These are phyloP conservation scores for Cerastis rubricosa DNA, from an alignment of 2,888 invertebrate genomes.

Conservation along the genomic window DNA sequence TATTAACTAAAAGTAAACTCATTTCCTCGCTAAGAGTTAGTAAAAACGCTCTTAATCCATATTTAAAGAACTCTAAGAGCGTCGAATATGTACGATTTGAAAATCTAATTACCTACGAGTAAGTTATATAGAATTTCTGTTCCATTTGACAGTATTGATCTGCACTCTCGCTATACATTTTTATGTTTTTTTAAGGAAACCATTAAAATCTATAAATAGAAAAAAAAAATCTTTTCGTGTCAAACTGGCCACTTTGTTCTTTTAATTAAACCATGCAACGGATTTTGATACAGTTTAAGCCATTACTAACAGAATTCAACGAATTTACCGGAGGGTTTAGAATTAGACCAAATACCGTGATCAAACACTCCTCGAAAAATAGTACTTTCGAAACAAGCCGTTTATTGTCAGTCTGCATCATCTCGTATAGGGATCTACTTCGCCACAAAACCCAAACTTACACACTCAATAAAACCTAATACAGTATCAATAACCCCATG, in stretches of 20 bases:
- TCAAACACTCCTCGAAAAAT: neutral
- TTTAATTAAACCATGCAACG: too few species aligned
- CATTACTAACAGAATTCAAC: neutral
- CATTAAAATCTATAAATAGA: neutral
- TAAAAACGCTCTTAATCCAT: slow-evolving; percentile 35
- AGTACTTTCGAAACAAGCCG: neutral
- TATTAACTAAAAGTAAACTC: slow-evolving; percentile 17
- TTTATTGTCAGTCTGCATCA: neutral
- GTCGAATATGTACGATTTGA: slow-evolving; percentile 17
- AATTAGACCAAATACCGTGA: neutral
- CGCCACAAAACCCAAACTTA: neutral
- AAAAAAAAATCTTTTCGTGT: neutral
- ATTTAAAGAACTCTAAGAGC: slow-evolving; percentile 20
- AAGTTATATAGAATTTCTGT: slow-evolving; percentile 5
- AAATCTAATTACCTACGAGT: slow-evolving; percentile 21
- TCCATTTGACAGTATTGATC: slow-evolving; percentile 19
- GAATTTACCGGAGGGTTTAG: neutral
- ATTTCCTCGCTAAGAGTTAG: slow-evolving; percentile 20
- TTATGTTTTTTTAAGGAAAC: neutral
- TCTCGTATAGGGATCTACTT: neutral
- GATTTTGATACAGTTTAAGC: neutral
- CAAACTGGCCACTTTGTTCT: too few species aligned
- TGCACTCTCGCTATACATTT: neutral
- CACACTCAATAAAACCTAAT: slow-evolving; percentile 35
- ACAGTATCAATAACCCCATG: slow-evolving; percentile 33